Evolutionary conservation across 1,140 invertebrate genomes (phyloP).

Genomic region (Medauroidea extradentata): DNA sequence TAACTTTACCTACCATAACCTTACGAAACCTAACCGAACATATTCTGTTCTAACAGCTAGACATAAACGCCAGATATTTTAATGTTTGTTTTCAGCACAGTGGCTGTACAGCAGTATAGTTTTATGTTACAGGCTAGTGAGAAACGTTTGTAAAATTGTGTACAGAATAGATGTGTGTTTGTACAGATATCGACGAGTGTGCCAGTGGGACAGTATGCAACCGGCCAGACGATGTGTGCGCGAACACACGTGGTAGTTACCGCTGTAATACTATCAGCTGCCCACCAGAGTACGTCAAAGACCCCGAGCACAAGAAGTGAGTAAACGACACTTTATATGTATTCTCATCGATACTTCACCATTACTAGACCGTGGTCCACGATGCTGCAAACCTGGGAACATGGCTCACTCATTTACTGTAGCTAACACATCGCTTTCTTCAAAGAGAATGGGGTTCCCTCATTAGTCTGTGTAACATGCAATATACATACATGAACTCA

Average conservation of each 20-base stretch:
- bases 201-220: slow-evolving; percentile 55
- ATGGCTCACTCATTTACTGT: too few relatives aligned
- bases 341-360: not conserved
- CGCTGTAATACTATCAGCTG: slow-evolving; percentile 84
- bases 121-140: not conserved
- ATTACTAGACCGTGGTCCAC: too few relatives aligned
- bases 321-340: too few relatives aligned
- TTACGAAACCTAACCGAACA: too few relatives aligned
- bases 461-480: too few relatives aligned
- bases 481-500: too few relatives aligned
- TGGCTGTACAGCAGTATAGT: not conserved
- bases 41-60: too few relatives aligned
- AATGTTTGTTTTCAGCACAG: not conserved
- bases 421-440: too few relatives aligned
- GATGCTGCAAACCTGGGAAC: too few relatives aligned
- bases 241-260: slow-evolving; percentile 84
- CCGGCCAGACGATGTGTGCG: slow-evolving; percentile 70
- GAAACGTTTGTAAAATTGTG: not conserved
- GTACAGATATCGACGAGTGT: slow-evolving; percentile 86
- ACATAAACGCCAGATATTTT: not conserved
- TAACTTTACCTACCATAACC: too few relatives aligned
- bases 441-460: too few relatives aligned
- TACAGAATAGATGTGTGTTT: not conserved
- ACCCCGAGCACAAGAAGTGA: slow-evolving; percentile 71
- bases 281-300: slow-evolving; percentile 72